These are phyloP conservation scores for Anarsia innoxiella DNA, from an alignment of 2,888 invertebrate genomes.

Conservation along the genomic window DNA sequence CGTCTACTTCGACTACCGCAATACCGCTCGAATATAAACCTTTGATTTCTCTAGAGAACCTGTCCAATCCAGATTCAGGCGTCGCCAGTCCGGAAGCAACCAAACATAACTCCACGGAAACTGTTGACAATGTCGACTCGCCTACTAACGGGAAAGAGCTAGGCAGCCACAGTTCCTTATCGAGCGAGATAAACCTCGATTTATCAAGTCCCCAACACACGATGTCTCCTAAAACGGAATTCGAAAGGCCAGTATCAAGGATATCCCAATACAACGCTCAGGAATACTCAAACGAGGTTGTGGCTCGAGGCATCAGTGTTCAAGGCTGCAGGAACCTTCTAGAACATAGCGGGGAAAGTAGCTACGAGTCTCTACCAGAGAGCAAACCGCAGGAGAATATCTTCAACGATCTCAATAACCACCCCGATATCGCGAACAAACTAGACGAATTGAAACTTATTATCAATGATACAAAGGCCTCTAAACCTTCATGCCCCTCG, in stretches of 20 bases:
- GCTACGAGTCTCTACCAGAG: slow-evolving; percentile 46
- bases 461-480: slow-evolving; percentile 35
- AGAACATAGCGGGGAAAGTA: slow-evolving; percentile 55
- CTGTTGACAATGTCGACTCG: slow-evolving; percentile 64
- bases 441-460: slow-evolving; percentile 54
- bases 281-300: slow-evolving; percentile 58
- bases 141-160: slow-evolving; percentile 60
- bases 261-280: slow-evolving; percentile 45
- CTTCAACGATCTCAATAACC: slow-evolving; percentile 41
- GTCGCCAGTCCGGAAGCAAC: slow-evolving; percentile 75
- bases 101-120: slow-evolving; percentile 72
- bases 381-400: slow-evolving; percentile 31
- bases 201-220: slow-evolving; percentile 68
- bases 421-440: slow-evolving; percentile 30
- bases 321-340: slow-evolving; percentile 51
- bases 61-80: slow-evolving; percentile 69
- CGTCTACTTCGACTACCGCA: slow-evolving; percentile 41
- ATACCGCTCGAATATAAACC: slow-evolving; percentile 61
- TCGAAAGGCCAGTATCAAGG: slow-evolving; percentile 50
- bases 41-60: slow-evolving; percentile 50
- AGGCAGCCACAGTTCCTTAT: slow-evolving; percentile 64
- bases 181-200: slow-evolving; percentile 75
- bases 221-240: slow-evolving; percentile 51
- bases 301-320: slow-evolving; percentile 57
- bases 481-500: slow-evolving; percentile 38